Percentiles rank a stretch among this genome's conserved stretches.
Conservation (phyloP, 2,113 vertebrate species). For the Catharus minimus region DNA sequence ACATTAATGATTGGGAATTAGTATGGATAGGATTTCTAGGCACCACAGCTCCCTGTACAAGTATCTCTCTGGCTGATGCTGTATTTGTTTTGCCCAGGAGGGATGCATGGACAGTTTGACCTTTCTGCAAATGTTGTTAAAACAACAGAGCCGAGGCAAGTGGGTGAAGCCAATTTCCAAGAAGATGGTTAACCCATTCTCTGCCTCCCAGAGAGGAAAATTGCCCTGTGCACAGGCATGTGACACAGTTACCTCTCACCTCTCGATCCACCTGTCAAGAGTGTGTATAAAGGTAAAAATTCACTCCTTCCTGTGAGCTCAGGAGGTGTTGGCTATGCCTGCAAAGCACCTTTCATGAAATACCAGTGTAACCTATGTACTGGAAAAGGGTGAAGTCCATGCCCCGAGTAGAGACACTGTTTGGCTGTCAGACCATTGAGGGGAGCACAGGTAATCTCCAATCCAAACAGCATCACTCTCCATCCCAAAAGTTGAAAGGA, state of each 20-base stretch:
- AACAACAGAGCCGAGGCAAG: background rate
- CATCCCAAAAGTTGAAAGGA: background rate
- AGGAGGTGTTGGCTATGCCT: background rate
- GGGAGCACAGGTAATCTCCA: background rate
- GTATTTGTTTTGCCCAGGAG: background rate
- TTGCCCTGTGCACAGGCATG: accelerated
- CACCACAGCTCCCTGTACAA: background rate
- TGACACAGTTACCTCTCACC: background rate
- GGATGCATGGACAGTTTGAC: background rate
- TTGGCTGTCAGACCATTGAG: background rate
- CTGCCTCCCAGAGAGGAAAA: background rate
- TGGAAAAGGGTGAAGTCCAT: background rate
- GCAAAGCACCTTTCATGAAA: background rate
- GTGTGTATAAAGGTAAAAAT: background rate
- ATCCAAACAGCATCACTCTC: background rate
- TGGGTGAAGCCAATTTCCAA: background rate
- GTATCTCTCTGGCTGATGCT: background rate
- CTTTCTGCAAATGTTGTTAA: constrained; percentile 17
- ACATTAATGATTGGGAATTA: background rate
- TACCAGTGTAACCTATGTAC: background rate
- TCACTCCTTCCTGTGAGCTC: background rate
- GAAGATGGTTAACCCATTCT: background rate
- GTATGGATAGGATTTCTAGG: background rate
- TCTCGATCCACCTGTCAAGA: background rate
- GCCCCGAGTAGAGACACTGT: background rate